Conservation (phyloP, 2,888 invertebrate species). For the Synergus laeviventris region DNA sequence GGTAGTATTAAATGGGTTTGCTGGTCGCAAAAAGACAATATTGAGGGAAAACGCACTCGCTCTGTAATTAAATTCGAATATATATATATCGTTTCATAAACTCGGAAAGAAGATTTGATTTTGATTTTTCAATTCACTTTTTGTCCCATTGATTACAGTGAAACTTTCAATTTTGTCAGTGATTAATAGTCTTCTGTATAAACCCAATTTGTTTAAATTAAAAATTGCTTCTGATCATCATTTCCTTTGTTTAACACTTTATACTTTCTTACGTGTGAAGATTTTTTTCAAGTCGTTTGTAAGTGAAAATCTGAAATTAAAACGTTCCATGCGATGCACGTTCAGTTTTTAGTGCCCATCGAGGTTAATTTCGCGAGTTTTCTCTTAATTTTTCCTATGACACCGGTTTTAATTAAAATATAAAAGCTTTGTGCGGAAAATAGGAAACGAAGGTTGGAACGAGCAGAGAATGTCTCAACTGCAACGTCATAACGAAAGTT, state of each 20-base stretch:
- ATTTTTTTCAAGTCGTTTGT: not conserved
- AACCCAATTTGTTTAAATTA: not conserved
- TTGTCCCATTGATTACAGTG: conserved; percentile 1
- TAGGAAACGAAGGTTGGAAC: not conserved
- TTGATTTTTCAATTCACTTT: conserved; percentile 6
- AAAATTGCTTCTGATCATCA: not conserved
- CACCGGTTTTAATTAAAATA: not conserved
- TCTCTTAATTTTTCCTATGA: not conserved
- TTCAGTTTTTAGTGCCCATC: not conserved
- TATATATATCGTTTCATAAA: conserved; percentile 28
- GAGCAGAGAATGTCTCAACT: not conserved
- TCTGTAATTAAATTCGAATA: conserved; percentile 29
- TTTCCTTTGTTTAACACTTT: too few relatives aligned
- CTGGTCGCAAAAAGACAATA: not conserved
- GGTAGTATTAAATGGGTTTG: not conserved
- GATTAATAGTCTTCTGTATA: not conserved
- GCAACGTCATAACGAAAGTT: conserved; percentile 3
- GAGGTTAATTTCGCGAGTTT: not conserved
- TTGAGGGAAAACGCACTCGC: conserved; percentile 16
- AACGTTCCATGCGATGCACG: not conserved
- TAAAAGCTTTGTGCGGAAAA: not conserved
- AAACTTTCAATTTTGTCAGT: conserved; percentile 22
- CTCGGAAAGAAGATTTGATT: conserved; percentile 13
- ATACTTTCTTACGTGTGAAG: not conserved
- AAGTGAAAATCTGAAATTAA: not conserved